Evolutionary conservation across 2,888 invertebrate species (phyloP), one percentile per base, ranked within the genome.

Genomic region (Electrophaes corylata): DNA sequence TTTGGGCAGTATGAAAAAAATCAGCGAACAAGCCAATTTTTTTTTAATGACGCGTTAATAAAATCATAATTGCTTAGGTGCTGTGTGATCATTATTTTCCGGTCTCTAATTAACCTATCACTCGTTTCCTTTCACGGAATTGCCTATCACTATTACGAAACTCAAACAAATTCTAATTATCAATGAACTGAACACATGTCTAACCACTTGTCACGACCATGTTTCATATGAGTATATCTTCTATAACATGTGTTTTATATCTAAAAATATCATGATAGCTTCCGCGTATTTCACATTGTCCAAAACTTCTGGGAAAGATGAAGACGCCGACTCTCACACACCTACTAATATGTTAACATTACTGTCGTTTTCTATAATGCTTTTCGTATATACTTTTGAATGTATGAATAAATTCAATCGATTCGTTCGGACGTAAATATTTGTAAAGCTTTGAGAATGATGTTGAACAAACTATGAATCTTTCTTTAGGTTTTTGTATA

Each of bases 301-400:
- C 47, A 44, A 64, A 61, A 64, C 35, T 59, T 62, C 53, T 81
- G 81, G 75, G 81, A 79, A 77, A 73, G 65, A 56, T 69, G 66
- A 63, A 55, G 65, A 60, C 46, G 51, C 54, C 40, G 64, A 60
- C 69, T 81, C 78, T 79, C 83, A 78, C 78, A 79, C 57, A 69
- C 67, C 64, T 72, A 73, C 60, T 65, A 66, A 67, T 72, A 79
- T 78, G 78, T 70, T 78, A 79, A 78, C 61, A 59, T 64, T 76
- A 75, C 67, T 72, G 73, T 75, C 76, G 72, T 72, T 75, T 74
- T 72, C 69, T 65, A 65, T 69, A 72, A 71, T 63, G 60, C 65
- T 71, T 71, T 70, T 64, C 62, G 67, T 68, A 64, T 66, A 57
- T 56, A 54, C 41, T 39, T 57, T 48, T 56, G 62, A 59, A 64